phyloP scores from a whole-genome alignment of 2,888 invertebrate genomes.

The Lasioglossum leucozonium region DNA sequence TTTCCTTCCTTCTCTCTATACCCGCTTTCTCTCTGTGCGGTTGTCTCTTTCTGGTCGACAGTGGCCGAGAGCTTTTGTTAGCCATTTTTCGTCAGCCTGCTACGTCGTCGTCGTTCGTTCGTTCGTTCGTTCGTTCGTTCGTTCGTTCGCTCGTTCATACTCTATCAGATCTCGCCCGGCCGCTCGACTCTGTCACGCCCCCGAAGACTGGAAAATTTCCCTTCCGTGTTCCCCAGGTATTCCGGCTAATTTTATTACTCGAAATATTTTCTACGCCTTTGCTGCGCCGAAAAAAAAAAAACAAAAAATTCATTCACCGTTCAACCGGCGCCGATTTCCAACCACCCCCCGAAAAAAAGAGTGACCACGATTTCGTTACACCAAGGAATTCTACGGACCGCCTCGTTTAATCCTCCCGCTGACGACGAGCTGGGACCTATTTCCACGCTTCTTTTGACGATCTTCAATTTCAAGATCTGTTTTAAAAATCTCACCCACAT shows the following conservation, averaged over 20 bases:
- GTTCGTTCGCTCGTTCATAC: conserved; percentile 73
- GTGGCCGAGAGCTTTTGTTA: conserved; percentile 46
- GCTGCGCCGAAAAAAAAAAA: background rate
- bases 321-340: background rate
- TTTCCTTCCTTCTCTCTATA: conserved; percentile 42
- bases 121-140: conserved; percentile 72
- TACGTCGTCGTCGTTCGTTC: conserved; percentile 55
- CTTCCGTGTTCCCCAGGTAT: background rate
- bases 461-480: background rate
- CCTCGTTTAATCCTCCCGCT: background rate
- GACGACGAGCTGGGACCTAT: background rate
- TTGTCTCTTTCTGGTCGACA: background rate
- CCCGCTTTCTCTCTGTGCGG: background rate
- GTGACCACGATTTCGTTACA: background rate
- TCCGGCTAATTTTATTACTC: conserved; percentile 16
- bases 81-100: conserved; percentile 72
- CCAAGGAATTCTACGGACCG: background rate
- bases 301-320: background rate
- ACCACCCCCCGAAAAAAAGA: background rate
- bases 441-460: background rate
- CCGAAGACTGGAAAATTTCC: conserved; percentile 2
- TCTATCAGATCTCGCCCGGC: conserved; percentile 55
- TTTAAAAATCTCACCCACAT: background rate
- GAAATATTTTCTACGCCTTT: conserved; percentile 13
- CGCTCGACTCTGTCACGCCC: background rate